Conservation (phyloP, 35 echinoderm and acorn worm genomes). For the Amphiura filiformis region DNA sequence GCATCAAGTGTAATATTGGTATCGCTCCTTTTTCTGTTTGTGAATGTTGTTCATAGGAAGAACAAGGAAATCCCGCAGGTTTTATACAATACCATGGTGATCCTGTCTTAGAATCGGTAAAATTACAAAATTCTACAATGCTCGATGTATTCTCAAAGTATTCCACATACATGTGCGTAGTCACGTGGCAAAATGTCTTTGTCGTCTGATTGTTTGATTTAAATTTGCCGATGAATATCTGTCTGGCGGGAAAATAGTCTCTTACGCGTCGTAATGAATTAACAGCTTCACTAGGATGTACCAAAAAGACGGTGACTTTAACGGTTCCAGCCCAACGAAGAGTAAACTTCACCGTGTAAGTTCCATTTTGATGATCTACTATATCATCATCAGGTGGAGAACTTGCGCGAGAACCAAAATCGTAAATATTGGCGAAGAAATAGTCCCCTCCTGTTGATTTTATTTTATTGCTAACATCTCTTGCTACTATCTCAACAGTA, state of each 20-base stretch:
- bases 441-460: conserved; percentile 49
- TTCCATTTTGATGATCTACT: conserved; percentile 44
- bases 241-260: neutral
- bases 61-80: neutral
- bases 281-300: conserved; percentile 49
- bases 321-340: conserved; percentile 28
- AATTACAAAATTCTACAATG: neutral
- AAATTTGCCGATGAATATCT: conserved; percentile 6
- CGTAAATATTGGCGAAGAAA: conserved; percentile 32
- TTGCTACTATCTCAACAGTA: conserved; percentile 1
- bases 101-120: neutral
- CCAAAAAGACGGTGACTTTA: neutral
- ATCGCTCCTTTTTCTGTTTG: neutral
- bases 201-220: neutral
- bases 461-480: neutral
- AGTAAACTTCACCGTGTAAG: conserved; percentile 34
- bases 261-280: neutral
- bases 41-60: neutral
- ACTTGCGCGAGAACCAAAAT: conserved; percentile 8
- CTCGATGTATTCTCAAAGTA: neutral
- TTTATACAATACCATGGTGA: neutral
- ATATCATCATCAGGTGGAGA: conserved; percentile 25
- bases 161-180: neutral
- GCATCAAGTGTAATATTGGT: neutral
- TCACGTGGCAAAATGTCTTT: neutral